Evolutionary conservation across 64 coral and sea anemone genomes (phyloP), one percentile per base, ranked within the genome.

Genomic region (Pocillopora verrucosa): DNA sequence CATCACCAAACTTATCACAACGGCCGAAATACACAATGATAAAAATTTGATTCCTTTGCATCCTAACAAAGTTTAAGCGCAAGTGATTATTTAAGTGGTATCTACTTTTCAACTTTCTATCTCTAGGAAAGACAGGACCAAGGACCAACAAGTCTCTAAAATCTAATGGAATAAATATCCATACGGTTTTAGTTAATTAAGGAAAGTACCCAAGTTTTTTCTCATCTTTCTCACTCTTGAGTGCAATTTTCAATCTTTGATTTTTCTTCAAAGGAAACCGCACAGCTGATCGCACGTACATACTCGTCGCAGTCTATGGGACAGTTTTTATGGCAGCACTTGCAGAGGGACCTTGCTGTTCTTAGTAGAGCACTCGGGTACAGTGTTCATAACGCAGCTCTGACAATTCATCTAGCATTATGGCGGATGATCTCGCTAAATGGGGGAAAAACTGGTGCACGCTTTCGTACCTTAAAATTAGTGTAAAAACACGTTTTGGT

Each of bases 341-440:
- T 83, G 14, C 73, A 65, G 13, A 10, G 36, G 14, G 89, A 91
- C 68, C 37, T 91, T 24, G 11, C 65, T 65, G 56, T 91, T n/a
- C 80, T 91, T 14, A 61, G 78, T 11, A 73, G 59, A n/a, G 80
- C 65, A n/a, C 59, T 72, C 34, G 80, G 80, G 65, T 80, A 70
- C 4, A 91, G 89, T 81, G 80, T 85, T 69, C 70, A 91, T 85
- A 80, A 91, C 35, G 80, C 89, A 91, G 80, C 80, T 11, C 59
- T 91, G 58, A 91, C 73, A 30, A 80, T 91, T 15, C 89, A 91
- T 60, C 58, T 91, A 36, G 79, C 85, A 9, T 24, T 91, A 34
- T 70, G 35, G 17, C 82, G 2, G 57, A 85, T 85, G 82, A 73
- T 73, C 13, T 72, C 22, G 22, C 36, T 85, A 5, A 85, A 72